Evolutionary conservation across 2,888 invertebrate genomes (phyloP).

Genomic region (Microctonus brassicae): DNA sequence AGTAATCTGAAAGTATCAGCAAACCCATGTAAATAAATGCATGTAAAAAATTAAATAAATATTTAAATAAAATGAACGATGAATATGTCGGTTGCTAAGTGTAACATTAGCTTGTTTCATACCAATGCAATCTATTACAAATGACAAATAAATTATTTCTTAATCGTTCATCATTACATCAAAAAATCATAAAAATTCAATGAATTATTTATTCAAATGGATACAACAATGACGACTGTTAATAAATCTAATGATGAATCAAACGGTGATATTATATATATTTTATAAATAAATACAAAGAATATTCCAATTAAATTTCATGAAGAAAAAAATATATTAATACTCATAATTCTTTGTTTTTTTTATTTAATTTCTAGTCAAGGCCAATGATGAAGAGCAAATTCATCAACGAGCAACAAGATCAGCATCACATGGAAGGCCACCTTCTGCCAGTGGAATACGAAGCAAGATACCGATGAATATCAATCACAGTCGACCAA

Average conservation of each 20-base stretch:
- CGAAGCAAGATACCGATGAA: constrained; percentile 45
- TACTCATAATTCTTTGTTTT: neutral
- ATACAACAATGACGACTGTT: constrained; percentile 19
- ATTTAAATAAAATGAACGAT: neutral
- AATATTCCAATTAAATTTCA: neutral
- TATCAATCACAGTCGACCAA: constrained; percentile 31
- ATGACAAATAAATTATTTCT: constrained; percentile 11
- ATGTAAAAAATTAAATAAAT: neutral
- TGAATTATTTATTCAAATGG: constrained; percentile 12
- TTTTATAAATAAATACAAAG: neutral
- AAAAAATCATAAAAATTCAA: constrained; percentile 22
- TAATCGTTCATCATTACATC: constrained; percentile 21
- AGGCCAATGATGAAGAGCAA: neutral
- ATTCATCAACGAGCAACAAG: constrained; percentile 18
- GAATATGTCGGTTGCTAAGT: constrained; percentile 20
- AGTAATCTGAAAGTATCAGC: neutral
- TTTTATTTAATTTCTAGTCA: constrained; percentile 1
- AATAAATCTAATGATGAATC: neutral
- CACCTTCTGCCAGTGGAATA: constrained; percentile 35
- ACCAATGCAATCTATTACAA: neutral
- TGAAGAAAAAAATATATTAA: neutral
- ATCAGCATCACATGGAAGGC: constrained; percentile 31
- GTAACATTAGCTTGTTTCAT: constrained; percentile 36
- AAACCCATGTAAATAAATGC: neutral
- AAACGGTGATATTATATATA: neutral